Evolutionary conservation across 2,888 invertebrate species (phyloP).

Genomic region (Cremastobaeus sp.): DNA sequence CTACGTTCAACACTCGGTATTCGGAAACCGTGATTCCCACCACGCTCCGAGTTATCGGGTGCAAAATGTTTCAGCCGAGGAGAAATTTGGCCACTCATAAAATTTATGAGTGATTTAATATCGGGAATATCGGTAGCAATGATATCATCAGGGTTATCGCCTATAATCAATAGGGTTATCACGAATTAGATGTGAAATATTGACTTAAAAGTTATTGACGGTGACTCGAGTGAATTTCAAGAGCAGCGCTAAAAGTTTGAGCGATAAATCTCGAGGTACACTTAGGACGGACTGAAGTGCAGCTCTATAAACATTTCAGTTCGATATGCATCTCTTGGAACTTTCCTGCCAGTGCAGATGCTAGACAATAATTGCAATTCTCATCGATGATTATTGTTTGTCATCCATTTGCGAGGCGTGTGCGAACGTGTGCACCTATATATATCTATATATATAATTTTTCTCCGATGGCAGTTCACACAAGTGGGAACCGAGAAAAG

Average conservation of each 20-base stretch:
- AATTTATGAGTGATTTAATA: no score
- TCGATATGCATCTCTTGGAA: neutral
- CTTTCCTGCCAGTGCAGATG: conserved; percentile 25
- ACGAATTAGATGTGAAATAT: no score
- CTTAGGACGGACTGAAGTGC: neutral
- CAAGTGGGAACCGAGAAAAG: conserved; percentile 43
- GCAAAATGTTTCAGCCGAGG: no score
- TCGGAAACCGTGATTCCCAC: neutral
- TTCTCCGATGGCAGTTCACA: conserved; percentile 9
- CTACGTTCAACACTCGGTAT: neutral
- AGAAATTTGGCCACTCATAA: no score
- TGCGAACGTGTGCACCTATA: conserved; percentile 9
- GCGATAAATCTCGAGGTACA: no score
- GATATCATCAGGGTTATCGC: no score
- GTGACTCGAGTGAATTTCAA: no score
- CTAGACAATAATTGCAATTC: conserved; percentile 18
- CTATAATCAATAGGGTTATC: no score
- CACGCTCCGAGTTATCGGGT: neutral
- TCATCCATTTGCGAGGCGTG: conserved; percentile 14
- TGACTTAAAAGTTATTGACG: no score
- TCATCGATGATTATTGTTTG: conserved; percentile 38
- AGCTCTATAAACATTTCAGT: neutral
- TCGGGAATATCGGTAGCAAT: no score
- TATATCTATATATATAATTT: conserved; percentile 13
- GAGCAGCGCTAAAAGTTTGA: no score